Evolutionary conservation across 2,113 vertebrate species (phyloP).

Genomic region (Casuarius casuarius): DNA sequence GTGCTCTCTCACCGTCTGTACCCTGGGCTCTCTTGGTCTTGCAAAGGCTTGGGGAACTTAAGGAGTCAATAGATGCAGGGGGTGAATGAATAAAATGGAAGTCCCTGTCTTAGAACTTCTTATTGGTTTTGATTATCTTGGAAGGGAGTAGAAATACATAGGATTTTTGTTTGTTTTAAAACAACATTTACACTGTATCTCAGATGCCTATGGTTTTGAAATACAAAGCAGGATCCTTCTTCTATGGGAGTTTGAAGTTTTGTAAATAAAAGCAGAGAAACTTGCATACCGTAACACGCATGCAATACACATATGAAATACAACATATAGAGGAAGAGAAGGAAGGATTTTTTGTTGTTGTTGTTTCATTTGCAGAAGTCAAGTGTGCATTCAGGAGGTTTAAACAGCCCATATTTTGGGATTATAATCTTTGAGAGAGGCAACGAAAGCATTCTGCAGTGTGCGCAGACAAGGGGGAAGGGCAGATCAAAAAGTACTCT

Average conservation of each 20-base stretch:
- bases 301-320: too few relatives aligned
- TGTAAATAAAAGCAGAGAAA: background rate
- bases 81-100: background rate
- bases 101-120: background rate
- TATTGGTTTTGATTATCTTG: background rate
- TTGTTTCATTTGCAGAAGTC: background rate
- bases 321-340: too few relatives aligned
- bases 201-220: background rate
- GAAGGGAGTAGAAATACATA: background rate
- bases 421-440: background rate
- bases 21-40: background rate
- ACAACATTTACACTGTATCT: background rate
- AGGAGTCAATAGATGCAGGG: background rate
- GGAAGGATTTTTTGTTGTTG: background rate
- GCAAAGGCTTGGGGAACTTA: background rate
- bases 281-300: background rate
- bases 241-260: background rate
- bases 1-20: background rate
- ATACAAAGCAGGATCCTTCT: background rate
- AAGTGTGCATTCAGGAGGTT: background rate
- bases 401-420: background rate
- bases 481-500: background rate
- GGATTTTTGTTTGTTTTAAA: background rate
- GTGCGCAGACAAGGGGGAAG: background rate
- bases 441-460: fast-evolving